Evolutionary conservation across 2,113 vertebrate species (phyloP), one percentile per base, ranked within the genome.

Genomic region (Halcyon malimbica): DNA sequence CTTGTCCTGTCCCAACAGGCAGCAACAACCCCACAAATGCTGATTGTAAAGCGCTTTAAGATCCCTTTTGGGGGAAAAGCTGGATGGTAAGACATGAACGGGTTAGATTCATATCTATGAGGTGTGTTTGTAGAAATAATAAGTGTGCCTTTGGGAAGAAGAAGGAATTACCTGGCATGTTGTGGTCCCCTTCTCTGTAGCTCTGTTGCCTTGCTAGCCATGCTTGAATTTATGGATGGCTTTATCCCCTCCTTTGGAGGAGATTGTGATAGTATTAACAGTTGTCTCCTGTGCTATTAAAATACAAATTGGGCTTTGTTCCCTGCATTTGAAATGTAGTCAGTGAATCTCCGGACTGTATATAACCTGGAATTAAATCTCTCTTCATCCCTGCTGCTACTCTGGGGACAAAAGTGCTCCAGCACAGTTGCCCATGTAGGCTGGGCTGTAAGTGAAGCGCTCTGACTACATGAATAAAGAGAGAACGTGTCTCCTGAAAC

Each of bases 31-130:
- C 68, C 71, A 28, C n/a, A 67, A 67, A 70, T 59, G 60, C 39
- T 13, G 33, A 44, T 25, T 90, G 92, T 93, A 93, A 96, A 96
- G 96, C 75, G 71, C 94, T 94, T 96, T 90, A 39, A 82, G 93
- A 48, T 81, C 82, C 92, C 83, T 89, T 87, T 71, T 20, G 0
- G 73, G 60, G 69, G 53, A 79, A 94, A 96, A 85, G 28, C n/a
- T 50, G 51, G 33, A 33, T 20, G 41, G 29, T 3, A 18, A 53
- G 74, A 62, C 10, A 11, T 2, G 33, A 16, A 46, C 2, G 17
- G 15, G 24, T 28, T 59, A 25, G 68, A 83, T 23, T 10, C 3
- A 3, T 12, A 6, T 4, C 10, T 15, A 7, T 1, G 13, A 76
- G 35, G 19, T 15, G 42, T 9, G 11, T 25, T 82, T 84, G 20